A percentile compares a stretch with the other conserved stretches of the same genome.
Conservation (phyloP, 2,888 invertebrate genomes). For the Trichogramma evanescens region DNA sequence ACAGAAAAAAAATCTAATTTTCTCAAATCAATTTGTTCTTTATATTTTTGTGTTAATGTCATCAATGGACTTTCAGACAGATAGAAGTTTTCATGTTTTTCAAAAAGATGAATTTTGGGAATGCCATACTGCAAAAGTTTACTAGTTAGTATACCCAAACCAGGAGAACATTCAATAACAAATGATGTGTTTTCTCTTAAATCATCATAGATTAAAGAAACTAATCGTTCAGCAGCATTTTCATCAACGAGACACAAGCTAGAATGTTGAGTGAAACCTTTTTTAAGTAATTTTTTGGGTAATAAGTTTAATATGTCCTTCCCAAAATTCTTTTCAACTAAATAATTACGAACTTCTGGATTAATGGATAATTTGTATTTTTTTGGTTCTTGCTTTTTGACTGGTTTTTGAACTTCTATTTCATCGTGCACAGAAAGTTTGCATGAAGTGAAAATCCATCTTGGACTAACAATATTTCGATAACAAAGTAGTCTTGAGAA, state of each 20-base stretch:
- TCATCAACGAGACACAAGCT: constrained; percentile 50
- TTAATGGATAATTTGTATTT: neutral
- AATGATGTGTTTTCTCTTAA: constrained; percentile 39
- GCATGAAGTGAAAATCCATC: too few relatives aligned
- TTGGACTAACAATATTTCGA: too few relatives aligned
- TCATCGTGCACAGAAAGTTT: too few relatives aligned
- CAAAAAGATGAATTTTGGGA: constrained; percentile 55
- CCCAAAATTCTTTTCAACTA: constrained; percentile 1
- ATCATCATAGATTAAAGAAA: constrained; percentile 41
- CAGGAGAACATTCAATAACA: constrained; percentile 65
- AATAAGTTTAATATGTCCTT: neutral
- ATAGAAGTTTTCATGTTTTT: constrained; percentile 52
- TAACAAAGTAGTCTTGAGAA: too few relatives aligned
- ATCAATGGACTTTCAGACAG: constrained; percentile 47
- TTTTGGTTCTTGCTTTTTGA: neutral
- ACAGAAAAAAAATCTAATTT: constrained; percentile 55
- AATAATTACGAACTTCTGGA: neutral
- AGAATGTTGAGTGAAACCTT: constrained; percentile 28
- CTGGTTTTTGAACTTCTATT: too few relatives aligned
- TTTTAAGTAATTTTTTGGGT: neutral
- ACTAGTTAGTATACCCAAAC: constrained; percentile 58
- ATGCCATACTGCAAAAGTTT: constrained; percentile 52
- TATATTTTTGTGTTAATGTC: constrained; percentile 46
- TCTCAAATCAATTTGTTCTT: constrained; percentile 48
- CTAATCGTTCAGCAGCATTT: constrained; percentile 46